phyloP scores from a whole-genome alignment of 2,797 vertebrate genomes.

The Pangasius djambal region DNA sequence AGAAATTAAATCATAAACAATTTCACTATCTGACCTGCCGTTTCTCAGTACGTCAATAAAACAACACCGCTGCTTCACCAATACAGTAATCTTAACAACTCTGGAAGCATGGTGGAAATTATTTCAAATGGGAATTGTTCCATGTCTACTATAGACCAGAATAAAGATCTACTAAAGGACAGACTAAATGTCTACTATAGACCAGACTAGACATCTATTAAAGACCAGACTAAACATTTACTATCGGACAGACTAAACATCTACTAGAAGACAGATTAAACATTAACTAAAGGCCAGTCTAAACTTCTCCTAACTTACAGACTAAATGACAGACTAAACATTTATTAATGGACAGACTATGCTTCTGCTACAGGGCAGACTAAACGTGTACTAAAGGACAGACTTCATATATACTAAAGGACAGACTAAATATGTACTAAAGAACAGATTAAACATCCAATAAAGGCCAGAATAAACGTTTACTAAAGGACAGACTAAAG shows the following conservation, averaged over 20 bases:
- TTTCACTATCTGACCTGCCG: not conserved
- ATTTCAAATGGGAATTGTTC: not conserved
- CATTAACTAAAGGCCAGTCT: not conserved
- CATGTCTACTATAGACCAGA: not conserved
- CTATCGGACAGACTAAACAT: not conserved
- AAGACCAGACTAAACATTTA: too few species aligned
- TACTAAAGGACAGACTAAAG: not conserved
- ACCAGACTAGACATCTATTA: not conserved
- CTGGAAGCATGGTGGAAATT: not conserved
- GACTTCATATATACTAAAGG: not conserved
- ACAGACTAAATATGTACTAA: not conserved
- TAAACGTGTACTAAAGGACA: not conserved
- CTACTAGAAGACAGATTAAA: too few species aligned
- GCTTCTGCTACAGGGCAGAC: not conserved
- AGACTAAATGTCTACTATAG: not conserved
- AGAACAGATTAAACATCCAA: not conserved
- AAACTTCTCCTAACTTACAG: not conserved
- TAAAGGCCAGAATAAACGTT: not conserved
- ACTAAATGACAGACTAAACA: not conserved
- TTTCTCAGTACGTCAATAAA: not conserved
- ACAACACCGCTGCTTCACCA: not conserved
- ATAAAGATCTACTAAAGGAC: not conserved
- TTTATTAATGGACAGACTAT: not conserved
- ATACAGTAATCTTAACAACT: not conserved
- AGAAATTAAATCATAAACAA: not conserved